These are phyloP conservation scores for Drosophila busckii DNA, from an alignment of 1,140 invertebrate species.

Conservation along the genomic window DNA sequence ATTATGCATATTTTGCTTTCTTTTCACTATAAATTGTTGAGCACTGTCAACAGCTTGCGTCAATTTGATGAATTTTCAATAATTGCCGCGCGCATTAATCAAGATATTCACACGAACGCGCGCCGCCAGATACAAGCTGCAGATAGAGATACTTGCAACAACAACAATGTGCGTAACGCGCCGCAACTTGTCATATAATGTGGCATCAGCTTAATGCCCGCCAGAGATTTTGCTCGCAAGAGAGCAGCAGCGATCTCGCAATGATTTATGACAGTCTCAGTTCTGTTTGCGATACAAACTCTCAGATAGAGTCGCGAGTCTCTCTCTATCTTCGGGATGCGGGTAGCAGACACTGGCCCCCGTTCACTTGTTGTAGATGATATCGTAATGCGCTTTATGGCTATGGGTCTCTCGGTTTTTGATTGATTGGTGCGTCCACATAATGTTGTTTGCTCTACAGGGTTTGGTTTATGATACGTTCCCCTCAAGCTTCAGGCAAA, in stretches of 20 bases:
- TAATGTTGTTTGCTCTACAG: slow-evolving; percentile 25
- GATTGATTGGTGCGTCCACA: slow-evolving; percentile 54
- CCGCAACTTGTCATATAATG: slow-evolving; percentile 46
- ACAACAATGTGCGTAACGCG: slow-evolving; percentile 46
- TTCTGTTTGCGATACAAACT: slow-evolving; percentile 35
- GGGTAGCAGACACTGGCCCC: background rate
- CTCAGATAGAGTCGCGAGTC: slow-evolving; percentile 35
- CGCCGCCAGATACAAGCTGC: slow-evolving; percentile 11
- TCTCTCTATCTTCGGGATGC: too few species aligned
- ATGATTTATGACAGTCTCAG: slow-evolving; percentile 48
- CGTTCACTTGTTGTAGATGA: slow-evolving; percentile 51
- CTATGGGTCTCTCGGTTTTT: slow-evolving; percentile 41
- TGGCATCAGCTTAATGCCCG: slow-evolving; percentile 33
- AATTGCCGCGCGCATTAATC: slow-evolving; percentile 37
- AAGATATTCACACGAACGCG: slow-evolving; percentile 37
- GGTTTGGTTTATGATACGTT: slow-evolving; percentile 15
- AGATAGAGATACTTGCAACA: slow-evolving; percentile 23
- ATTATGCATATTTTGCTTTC: background rate
- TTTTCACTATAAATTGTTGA: too few species aligned
- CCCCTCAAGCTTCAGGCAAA: background rate
- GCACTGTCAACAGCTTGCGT: background rate
- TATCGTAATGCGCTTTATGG: slow-evolving; percentile 48
- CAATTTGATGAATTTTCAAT: slow-evolving; percentile 26
- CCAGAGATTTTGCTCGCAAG: slow-evolving; percentile 22
- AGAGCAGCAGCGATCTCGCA: slow-evolving; percentile 33